Percentiles rank a stretch among this genome's conserved stretches.
Evolutionary conservation across 2,888 invertebrate genomes (phyloP).

Genomic region (Petrolisthes cinctipes): DNA sequence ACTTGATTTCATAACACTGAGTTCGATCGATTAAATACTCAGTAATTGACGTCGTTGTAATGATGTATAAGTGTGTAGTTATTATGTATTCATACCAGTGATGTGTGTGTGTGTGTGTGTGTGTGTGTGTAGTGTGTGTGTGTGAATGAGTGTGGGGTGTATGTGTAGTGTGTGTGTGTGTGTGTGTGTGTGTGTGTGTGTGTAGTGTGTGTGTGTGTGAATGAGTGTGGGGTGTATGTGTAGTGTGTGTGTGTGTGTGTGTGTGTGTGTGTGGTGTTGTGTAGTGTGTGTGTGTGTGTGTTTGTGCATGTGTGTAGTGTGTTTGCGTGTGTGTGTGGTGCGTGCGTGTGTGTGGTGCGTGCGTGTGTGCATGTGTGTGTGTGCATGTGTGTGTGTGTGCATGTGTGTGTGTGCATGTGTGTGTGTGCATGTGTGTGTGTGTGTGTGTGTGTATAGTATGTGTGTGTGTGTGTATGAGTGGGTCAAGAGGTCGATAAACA

Average conservation of each 20-base stretch:
- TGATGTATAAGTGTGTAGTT: too few species aligned
- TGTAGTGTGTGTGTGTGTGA: neutral
- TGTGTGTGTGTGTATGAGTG: conserved; percentile 10
- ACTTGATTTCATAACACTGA: too few species aligned
- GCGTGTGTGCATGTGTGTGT: neutral
- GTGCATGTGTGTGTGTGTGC: neutral
- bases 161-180: neutral
- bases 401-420: neutral
- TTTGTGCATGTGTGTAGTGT: too few species aligned
- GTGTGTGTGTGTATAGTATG: neutral
- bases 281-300: conserved; percentile 8
- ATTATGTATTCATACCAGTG: too few species aligned
- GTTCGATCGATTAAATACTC: too few species aligned
- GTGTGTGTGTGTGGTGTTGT: neutral
- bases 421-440: neutral
- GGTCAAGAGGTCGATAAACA: neutral
- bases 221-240: neutral
- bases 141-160: neutral
- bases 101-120: neutral
- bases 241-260: neutral
- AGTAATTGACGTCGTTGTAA: too few species aligned
- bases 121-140: neutral
- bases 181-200: neutral
- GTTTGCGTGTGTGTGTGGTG: neutral
- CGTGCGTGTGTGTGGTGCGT: neutral